Base-by-base conservation (phyloP, 2,797 vertebrate species). In the Poecilia velifera region DNA sequence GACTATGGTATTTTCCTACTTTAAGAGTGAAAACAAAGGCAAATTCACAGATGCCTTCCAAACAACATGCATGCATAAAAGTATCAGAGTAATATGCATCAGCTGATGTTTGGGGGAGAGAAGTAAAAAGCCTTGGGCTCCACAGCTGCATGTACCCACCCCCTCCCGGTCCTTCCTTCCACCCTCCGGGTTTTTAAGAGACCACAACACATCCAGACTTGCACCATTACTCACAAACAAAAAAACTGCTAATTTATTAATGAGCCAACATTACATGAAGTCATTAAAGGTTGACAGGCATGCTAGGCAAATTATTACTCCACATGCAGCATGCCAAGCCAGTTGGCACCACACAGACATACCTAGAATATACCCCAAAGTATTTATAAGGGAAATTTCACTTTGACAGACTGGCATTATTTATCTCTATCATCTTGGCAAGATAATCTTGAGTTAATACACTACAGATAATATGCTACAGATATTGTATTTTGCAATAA, bases 221-320 rank as follows among this genome's bases (percentile, higher is more conserved):
- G 86, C 91, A 88, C 93, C 76, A 84, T 90, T 87, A 92, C 83
- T 84, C 85, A 92, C 89, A 80, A 89, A 89, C 91, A 66, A 39
- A 9, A 92, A 75, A 94, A 94, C 93, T 89, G 92, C 81, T 94
- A 92, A 90, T 93, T 95, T 92, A 95, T 95, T 94, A 91, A 94
- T 95, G 86, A 94, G 84, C 74, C 81, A 75, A 90, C 94, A 95
- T 95, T 95, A 95, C 88, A 94, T 92, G 92, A 93, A 93, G 90
- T 94, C 92, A 95, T 96, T 96, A 94, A 96, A 95, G 93, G 86
- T 91, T 84, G 84, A 96, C 94, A 93, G 94, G 91, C 72, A 88
- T 51, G 82, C 91, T 92, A 91, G 88, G 89, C 89, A 91, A 89
- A 88, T 14, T 43, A 83, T 91, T 86, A 86, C 81, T 84, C 82